These are phyloP conservation scores for Diadumene lineata DNA, from an alignment of 92 coral and sea anemone species.

Conservation along the genomic window DNA sequence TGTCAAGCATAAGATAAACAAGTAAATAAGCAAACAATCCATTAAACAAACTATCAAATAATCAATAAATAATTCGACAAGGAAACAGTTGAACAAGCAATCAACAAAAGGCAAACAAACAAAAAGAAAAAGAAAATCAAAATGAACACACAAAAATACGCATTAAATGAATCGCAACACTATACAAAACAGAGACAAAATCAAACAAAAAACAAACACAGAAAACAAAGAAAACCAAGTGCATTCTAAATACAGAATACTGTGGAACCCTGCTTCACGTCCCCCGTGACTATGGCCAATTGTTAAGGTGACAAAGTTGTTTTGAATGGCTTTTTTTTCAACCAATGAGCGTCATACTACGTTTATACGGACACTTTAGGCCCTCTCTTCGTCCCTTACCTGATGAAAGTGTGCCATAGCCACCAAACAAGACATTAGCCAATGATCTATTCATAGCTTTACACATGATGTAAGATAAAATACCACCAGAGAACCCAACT, in stretches of 20 bases:
- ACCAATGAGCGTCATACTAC: background rate
- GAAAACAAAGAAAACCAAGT: background rate
- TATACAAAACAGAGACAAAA: background rate
- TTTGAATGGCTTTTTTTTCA: too few species aligned
- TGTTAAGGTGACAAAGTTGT: too few species aligned
- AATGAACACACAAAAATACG: background rate
- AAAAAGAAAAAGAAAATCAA: too few species aligned
- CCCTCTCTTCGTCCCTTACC: too few species aligned
- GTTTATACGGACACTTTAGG: too few species aligned
- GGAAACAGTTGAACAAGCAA: background rate
- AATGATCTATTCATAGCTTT: constrained; percentile 98
- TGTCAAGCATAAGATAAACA: background rate
- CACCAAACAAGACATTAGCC: constrained; percentile 90
- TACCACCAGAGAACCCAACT: constrained; percentile 99
- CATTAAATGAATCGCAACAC: background rate
- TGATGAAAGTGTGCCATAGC: constrained; percentile 95
- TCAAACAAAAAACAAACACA: background rate
- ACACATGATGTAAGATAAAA: constrained; percentile 99
- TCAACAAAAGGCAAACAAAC: background rate
- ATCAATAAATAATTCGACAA: background rate
- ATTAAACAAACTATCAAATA: too few species aligned
- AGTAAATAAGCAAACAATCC: background rate
- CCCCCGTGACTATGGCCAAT: too few species aligned
- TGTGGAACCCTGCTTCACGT: too few species aligned
- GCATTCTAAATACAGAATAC: too few species aligned